Evolutionary conservation across 2,113 vertebrate species (phyloP).

Genomic region (Eleginops maclovinus): DNA sequence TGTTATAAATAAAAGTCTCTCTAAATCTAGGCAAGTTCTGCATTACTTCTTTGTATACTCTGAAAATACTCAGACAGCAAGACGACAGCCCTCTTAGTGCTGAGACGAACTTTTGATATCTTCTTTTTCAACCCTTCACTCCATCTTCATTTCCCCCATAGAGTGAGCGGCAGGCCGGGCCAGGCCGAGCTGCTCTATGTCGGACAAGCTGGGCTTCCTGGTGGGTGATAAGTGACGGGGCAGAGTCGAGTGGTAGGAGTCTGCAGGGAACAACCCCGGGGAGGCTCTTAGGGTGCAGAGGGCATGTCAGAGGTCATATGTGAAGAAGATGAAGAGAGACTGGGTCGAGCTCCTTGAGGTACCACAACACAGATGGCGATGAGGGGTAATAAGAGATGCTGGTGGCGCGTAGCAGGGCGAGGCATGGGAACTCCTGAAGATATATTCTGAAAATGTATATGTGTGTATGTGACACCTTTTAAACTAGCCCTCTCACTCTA

Average conservation of each 20-base stretch:
- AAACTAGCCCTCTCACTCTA: conserved; percentile 29
- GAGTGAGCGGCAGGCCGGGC: conserved; percentile 26
- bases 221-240: conserved; percentile 76
- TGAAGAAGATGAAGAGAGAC: conserved; percentile 74
- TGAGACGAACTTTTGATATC: conserved; percentile 57
- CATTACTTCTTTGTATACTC: conserved; percentile 14
- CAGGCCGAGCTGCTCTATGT: conserved; percentile 41
- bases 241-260: conserved; percentile 51
- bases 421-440: conserved; percentile 47
- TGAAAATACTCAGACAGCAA: conserved; percentile 27
- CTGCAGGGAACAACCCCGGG: conserved; percentile 42
- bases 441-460: conserved; percentile 13
- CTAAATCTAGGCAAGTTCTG: neutral
- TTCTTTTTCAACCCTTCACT: conserved; percentile 56
- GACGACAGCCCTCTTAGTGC: conserved; percentile 1
- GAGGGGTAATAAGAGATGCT: conserved; percentile 52
- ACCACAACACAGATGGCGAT: conserved; percentile 69
- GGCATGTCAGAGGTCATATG: conserved; percentile 71
- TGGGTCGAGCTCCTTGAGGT: conserved; percentile 53
- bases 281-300: conserved; percentile 56
- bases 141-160: conserved; percentile 48
- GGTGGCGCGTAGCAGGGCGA: conserved; percentile 20
- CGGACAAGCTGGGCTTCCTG: conserved; percentile 67
- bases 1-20: conserved; percentile 5
- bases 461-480: conserved; percentile 25